Evolutionary conservation across 2,797 vertebrate species (phyloP).

Genomic region (Otus scops): DNA sequence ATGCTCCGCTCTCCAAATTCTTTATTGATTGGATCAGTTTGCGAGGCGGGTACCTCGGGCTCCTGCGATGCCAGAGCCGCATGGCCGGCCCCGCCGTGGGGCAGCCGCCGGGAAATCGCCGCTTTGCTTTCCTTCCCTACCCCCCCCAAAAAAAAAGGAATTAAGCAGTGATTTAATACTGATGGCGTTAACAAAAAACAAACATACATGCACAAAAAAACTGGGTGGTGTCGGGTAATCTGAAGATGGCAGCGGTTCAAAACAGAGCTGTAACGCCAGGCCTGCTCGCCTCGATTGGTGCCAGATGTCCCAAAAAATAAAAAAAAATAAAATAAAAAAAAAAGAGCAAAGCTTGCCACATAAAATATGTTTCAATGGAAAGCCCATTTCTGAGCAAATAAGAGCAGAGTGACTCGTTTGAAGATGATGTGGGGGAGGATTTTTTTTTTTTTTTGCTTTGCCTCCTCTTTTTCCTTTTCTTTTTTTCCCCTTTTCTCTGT

Average conservation of each 20-base stretch:
- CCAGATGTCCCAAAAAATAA: slow-evolving; percentile 86
- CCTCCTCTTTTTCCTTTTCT: background rate
- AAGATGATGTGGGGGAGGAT: slow-evolving; percentile 71
- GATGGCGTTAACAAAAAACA: slow-evolving; percentile 76
- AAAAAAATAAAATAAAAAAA: slow-evolving; percentile 41
- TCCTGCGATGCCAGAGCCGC: background rate
- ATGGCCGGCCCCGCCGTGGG: background rate
- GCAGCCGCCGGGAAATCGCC: background rate
- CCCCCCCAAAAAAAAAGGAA: background rate
- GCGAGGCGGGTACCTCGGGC: slow-evolving; percentile 68
- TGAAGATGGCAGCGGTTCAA: slow-evolving; percentile 86
- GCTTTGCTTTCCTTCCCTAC: background rate
- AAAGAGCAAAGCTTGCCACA: slow-evolving; percentile 80
- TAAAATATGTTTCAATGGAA: slow-evolving; percentile 87
- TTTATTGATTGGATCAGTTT: slow-evolving; percentile 89
- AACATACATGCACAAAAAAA: slow-evolving; percentile 25
- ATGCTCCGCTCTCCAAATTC: slow-evolving; percentile 85
- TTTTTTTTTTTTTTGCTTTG: background rate
- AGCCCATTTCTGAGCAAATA: slow-evolving; percentile 74
- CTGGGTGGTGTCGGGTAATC: slow-evolving; percentile 86
- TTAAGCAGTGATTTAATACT: slow-evolving; percentile 64
- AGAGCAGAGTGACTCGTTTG: slow-evolving; percentile 74
- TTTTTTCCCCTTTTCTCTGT: background rate
- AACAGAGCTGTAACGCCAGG: slow-evolving; percentile 81
- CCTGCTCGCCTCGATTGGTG: slow-evolving; percentile 85